These are phyloP conservation scores for Elephas maximus DNA, from an alignment of 2,113 vertebrate species.

Conservation along the genomic window DNA sequence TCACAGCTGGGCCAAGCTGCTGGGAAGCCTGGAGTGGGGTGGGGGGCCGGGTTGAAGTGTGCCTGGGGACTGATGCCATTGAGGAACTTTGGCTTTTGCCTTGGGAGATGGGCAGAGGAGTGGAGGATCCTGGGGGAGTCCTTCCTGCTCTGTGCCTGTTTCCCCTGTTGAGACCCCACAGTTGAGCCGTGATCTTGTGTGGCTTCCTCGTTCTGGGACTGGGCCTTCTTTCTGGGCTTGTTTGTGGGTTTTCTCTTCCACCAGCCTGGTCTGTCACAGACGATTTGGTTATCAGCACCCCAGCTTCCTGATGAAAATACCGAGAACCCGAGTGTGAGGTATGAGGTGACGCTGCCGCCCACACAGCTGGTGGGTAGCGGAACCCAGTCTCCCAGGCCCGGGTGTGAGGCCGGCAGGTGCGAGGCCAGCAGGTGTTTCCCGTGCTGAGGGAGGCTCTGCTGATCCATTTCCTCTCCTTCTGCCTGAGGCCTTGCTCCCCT, in stretches of 20 bases:
- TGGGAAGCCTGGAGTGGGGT: no score
- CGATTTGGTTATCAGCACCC: not conserved
- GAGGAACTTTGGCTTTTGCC: not conserved
- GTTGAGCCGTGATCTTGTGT: not conserved
- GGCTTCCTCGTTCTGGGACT: not conserved
- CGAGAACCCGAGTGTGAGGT: not conserved
- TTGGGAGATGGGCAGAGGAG: not conserved
- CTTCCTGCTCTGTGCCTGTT: not conserved
- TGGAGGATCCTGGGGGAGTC: no score
- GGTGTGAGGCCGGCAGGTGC: not conserved
- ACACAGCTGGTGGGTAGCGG: not conserved
- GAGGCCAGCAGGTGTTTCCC: not conserved
- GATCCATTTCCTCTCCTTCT: no score
- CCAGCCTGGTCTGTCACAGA: not conserved
- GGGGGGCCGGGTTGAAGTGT: not conserved
- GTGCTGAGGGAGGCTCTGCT: not conserved
- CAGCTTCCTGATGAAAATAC: not conserved
- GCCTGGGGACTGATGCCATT: accelerated
- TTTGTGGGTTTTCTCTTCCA: accelerated
- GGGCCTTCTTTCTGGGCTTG: not conserved
- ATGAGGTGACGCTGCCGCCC: not conserved
- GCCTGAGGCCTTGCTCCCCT: accelerated
- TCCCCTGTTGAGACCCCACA: not conserved
- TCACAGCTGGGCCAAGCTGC: no score
- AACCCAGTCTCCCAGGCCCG: not conserved